Evolutionary conservation across 2,113 vertebrate genomes (phyloP), one percentile per base, ranked within the genome.

Genomic region (Amblyornis subalaris): DNA sequence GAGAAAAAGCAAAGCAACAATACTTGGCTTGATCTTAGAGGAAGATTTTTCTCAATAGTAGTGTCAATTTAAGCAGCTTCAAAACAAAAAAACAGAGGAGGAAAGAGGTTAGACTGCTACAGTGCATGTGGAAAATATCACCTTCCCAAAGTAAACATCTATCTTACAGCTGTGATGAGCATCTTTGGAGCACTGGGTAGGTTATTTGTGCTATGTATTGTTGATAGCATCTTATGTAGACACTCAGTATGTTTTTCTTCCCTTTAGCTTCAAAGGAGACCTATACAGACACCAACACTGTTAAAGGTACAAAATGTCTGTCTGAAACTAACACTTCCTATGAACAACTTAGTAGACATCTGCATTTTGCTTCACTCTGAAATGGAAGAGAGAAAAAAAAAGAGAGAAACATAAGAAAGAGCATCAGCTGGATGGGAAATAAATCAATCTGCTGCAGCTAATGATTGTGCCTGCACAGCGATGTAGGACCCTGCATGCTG

Each of bases 331-430:
- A 87, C 64, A 93, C 40, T 35, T 66, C 81, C 82, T 94, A 16
- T 72, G 72, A 96, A 86, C 38, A 55, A 79, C 81, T 72, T 61
- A 72, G 79, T 36, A 64, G 69, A 57, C 55, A 93, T 90, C 82
- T 95, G 84, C 50, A 81, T 96, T 96, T 94, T 85, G 76, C 92
- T 94, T 96, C 87, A 85, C 89, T 93, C 79, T 89, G 78, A 86
- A 76, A 85, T 72, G 33, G 2, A 4, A 73, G 26, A 80, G 8
- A 57, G 21, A 6, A 45, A 66, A 85, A 71, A 73, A 71, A 73
- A 42, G 14, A 73, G 14, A 36, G 35, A 50, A 3, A 67, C 17
- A 14, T 12, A 50, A 42, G 45, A 51, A 31, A 26, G 14, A 85
- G 11, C 3, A 55, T 36, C 40, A 73, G 13, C 33, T 44, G 45